These are phyloP conservation scores for Caranx ignobilis DNA, from an alignment of 2,113 vertebrate genomes.

Conservation along the genomic window DNA sequence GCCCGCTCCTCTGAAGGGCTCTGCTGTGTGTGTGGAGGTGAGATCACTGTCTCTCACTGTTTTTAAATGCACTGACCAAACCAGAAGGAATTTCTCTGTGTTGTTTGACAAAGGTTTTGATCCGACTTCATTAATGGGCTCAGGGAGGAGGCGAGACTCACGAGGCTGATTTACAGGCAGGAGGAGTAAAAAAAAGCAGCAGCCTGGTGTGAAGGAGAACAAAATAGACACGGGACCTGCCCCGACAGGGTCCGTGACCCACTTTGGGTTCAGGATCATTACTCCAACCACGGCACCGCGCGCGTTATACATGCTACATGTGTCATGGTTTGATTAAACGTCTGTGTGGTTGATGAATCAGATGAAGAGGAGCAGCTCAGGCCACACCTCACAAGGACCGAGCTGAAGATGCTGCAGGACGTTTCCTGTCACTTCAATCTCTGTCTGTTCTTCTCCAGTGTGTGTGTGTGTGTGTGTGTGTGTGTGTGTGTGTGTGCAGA, in stretches of 20 bases:
- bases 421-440: not conserved
- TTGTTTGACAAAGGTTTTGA: too few species aligned
- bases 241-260: not conserved
- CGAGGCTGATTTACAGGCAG: too few species aligned
- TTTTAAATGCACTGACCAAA: too few species aligned
- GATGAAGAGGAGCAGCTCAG: constrained; percentile 1
- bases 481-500: not conserved
- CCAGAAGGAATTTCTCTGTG: too few species aligned
- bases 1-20: too few species aligned
- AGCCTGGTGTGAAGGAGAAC: not conserved
- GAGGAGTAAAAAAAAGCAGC: too few species aligned
- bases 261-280: constrained; percentile 11
- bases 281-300: constrained; percentile 4
- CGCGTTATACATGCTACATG: constrained; percentile 22
- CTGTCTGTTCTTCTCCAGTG: not conserved
- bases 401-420: constrained; percentile 15
- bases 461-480: constrained; percentile 12
- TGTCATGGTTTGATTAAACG: constrained; percentile 43
- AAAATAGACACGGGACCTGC: not conserved
- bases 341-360: constrained; percentile 60
- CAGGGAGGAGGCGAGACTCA: not conserved
- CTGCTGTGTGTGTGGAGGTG: too few species aligned
- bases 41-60: too few species aligned
- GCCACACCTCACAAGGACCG: constrained; percentile 62
- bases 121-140: not conserved